A percentile compares a stretch with the other conserved stretches of the same genome.
phyloP scores from a whole-genome alignment of 35 echinoderm and acorn worm species.

The Ophioderma brevispina region DNA sequence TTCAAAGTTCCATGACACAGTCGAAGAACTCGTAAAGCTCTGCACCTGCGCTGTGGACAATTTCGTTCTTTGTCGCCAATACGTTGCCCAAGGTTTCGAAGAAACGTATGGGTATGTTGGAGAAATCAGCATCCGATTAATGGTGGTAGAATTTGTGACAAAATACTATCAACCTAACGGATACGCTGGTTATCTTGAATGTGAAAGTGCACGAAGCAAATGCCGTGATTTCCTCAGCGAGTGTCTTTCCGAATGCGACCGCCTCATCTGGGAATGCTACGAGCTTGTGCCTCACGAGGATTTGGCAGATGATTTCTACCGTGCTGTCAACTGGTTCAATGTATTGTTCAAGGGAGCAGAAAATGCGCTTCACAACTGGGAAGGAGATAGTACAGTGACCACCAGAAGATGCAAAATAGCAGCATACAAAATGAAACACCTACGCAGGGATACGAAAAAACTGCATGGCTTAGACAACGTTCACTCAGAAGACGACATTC shows the following conservation, averaged over 20 bases:
- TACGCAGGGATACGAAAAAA: not conserved
- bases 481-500: not conserved
- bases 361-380: not conserved
- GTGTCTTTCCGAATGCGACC: not conserved
- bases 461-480: not conserved
- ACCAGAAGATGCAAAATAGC: slow-evolving; percentile 20
- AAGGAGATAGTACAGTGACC: not conserved
- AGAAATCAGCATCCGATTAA: slow-evolving; percentile 9
- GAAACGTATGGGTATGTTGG: not conserved
- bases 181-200: not conserved
- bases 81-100: not conserved
- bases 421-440: slow-evolving; percentile 34
- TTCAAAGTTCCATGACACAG: slow-evolving; percentile 1
- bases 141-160: not conserved
- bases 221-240: slow-evolving; percentile 4
- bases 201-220: not conserved
- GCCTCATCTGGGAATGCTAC: slow-evolving; percentile 16
- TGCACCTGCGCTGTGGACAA: not conserved
- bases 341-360: not conserved
- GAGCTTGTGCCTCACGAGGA: not conserved
- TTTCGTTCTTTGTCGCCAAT: slow-evolving; percentile 3
- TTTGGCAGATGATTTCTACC: not conserved
- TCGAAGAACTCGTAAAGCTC: not conserved
- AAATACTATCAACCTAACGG: not conserved
- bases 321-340: not conserved